A percentile compares a stretch with the other conserved stretches of the same genome.
Evolutionary conservation across 2,888 invertebrate species (phyloP).

Genomic region (Gnatocerus cornutus): DNA sequence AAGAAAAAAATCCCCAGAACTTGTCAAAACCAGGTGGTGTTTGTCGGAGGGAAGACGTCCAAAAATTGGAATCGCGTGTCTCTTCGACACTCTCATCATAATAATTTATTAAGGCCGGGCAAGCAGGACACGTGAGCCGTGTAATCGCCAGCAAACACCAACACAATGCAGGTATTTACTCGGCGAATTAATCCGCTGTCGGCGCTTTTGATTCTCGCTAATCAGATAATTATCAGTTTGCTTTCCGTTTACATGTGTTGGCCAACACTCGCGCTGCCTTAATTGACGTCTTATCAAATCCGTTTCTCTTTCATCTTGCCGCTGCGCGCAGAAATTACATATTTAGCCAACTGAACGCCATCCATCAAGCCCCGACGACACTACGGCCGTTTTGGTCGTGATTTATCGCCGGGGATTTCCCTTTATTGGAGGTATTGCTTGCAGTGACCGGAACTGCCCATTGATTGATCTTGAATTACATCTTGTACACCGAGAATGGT

Average conservation of each 20-base stretch:
- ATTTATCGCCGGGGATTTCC: slow-evolving; percentile 8
- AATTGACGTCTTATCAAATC: slow-evolving; percentile 67
- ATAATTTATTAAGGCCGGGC: slow-evolving; percentile 55
- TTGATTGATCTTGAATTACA: too few relatives aligned
- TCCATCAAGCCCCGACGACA: slow-evolving; percentile 33
- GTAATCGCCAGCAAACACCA: slow-evolving; percentile 54
- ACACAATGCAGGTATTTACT: slow-evolving; percentile 65
- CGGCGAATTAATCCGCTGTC: slow-evolving; percentile 64
- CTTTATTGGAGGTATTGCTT: too few relatives aligned
- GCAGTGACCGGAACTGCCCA: too few relatives aligned
- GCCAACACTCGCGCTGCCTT: slow-evolving; percentile 63
- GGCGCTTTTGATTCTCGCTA: slow-evolving; percentile 65
- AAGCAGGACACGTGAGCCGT: slow-evolving; percentile 56
- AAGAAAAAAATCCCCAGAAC: too few relatives aligned
- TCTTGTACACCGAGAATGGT: too few relatives aligned
- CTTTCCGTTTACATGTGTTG: slow-evolving; percentile 65
- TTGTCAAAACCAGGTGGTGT: slow-evolving; percentile 15
- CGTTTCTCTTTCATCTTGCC: slow-evolving; percentile 59
- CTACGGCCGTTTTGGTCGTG: slow-evolving; percentile 6
- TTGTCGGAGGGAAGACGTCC: slow-evolving; percentile 18
- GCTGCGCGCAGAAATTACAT: slow-evolving; percentile 44
- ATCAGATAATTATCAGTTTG: slow-evolving; percentile 68
- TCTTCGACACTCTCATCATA: slow-evolving; percentile 52
- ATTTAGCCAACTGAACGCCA: slow-evolving; percentile 46
- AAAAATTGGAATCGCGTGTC: slow-evolving; percentile 50